phyloP scores from a whole-genome alignment of 2,888 invertebrate genomes.

The Tenthredo livida region DNA sequence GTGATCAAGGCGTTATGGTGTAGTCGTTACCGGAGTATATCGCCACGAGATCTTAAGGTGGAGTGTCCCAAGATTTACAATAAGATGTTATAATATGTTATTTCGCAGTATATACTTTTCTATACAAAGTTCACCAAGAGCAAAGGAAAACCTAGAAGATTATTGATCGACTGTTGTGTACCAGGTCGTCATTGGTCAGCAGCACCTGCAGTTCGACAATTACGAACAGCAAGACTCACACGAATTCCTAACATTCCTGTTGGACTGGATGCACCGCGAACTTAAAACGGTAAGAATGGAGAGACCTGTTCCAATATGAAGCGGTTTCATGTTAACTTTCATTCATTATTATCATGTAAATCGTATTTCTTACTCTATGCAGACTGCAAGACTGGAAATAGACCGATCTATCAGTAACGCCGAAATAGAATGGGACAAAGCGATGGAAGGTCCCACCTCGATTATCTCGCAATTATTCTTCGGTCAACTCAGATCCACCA shows the following conservation, averaged over 20 bases:
- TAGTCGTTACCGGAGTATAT: slow-evolving; percentile 89
- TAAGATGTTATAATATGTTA: neutral
- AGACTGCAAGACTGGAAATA: slow-evolving; percentile 67
- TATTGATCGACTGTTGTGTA: neutral
- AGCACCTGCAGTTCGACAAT: slow-evolving; percentile 86
- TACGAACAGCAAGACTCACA: slow-evolving; percentile 94
- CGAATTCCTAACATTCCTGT: slow-evolving; percentile 92
- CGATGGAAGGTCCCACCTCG: slow-evolving; percentile 71
- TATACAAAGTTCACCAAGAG: too few species aligned
- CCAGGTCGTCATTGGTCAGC: slow-evolving; percentile 87
- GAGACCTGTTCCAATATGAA: slow-evolving; percentile 35
- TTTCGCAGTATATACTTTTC: too few species aligned
- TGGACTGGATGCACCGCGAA: slow-evolving; percentile 94
- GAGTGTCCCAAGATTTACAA: slow-evolving; percentile 57
- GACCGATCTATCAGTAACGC: slow-evolving; percentile 67
- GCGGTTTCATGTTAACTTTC: slow-evolving; percentile 42
- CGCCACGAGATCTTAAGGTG: slow-evolving; percentile 90
- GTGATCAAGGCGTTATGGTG: slow-evolving; percentile 91
- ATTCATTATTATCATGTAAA: slow-evolving; percentile 18
- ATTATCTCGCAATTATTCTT: slow-evolving; percentile 85
- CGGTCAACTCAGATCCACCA: slow-evolving; percentile 91
- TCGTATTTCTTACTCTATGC: slow-evolving; percentile 21
- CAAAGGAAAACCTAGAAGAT: slow-evolving; percentile 13
- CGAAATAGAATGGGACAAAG: slow-evolving; percentile 75
- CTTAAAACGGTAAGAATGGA: slow-evolving; percentile 82